Conservation (phyloP, 2,797 vertebrate genomes). For the Macroramphosus scolopax region DNA sequence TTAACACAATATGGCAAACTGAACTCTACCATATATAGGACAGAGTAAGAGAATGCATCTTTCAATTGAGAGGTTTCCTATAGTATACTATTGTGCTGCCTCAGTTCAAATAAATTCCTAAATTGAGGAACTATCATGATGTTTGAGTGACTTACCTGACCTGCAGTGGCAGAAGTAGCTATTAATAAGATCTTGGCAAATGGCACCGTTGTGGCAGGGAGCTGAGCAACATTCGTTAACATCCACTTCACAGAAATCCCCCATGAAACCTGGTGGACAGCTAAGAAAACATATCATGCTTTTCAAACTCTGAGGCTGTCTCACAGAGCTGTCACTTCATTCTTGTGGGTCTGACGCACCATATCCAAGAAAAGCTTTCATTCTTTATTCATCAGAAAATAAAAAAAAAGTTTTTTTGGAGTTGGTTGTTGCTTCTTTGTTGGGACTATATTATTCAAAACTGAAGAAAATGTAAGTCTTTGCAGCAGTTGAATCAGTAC, state of each 20-base stretch:
- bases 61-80: slow-evolving; percentile 18
- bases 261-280: slow-evolving; percentile 84
- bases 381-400: slow-evolving; percentile 25
- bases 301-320: slow-evolving; percentile 26
- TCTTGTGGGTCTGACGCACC: slow-evolving; percentile 22
- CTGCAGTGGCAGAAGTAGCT: slow-evolving; percentile 86
- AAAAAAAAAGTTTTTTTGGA: slow-evolving; percentile 6
- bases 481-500: slow-evolving; percentile 9
- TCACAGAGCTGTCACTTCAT: slow-evolving; percentile 36
- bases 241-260: slow-evolving; percentile 85
- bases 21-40: slow-evolving; percentile 31
- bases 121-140: slow-evolving; percentile 48
- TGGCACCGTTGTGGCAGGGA: slow-evolving; percentile 79
- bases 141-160: slow-evolving; percentile 78
- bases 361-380: slow-evolving; percentile 25
- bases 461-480: background rate
- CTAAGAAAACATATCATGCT: slow-evolving; percentile 70
- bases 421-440: slow-evolving; percentile 9
- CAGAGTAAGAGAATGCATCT: slow-evolving; percentile 5
- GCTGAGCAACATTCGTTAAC: slow-evolving; percentile 86
- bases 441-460: slow-evolving; percentile 11
- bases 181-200: slow-evolving; percentile 84
- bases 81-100: slow-evolving; percentile 13
- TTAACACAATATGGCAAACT: slow-evolving; percentile 48
- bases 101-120: slow-evolving; percentile 42